Conservation (phyloP, 2,113 vertebrate genomes). For the Chlorodrepanis virens region DNA sequence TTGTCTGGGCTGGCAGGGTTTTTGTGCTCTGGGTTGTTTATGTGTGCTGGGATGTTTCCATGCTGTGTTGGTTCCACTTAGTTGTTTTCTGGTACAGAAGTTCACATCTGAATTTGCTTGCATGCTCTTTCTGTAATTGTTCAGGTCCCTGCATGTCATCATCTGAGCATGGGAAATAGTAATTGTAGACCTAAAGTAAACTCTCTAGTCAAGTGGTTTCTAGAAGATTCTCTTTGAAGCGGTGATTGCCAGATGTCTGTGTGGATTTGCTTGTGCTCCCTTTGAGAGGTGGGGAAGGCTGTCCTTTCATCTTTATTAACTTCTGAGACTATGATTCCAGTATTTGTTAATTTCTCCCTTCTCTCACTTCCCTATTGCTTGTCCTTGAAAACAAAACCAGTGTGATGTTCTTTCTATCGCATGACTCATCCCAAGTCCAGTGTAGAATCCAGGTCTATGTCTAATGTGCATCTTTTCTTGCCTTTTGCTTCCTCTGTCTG, state of each 20-base stretch:
- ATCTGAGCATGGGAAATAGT: background rate
- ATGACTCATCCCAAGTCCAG: background rate
- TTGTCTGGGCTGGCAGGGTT: background rate
- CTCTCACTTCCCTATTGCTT: background rate
- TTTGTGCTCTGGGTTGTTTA: background rate
- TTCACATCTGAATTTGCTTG: slow-evolving; percentile 6
- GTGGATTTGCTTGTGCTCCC: background rate
- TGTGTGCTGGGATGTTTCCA: background rate
- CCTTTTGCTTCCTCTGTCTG: background rate
- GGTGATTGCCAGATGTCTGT: background rate
- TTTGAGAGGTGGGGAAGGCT: background rate
- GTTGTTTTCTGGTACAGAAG: background rate
- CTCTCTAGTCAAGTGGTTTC: background rate
- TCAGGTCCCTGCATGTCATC: background rate
- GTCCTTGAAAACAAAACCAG: background rate
- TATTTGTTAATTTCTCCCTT: background rate
- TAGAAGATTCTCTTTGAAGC: background rate
- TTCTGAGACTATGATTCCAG: background rate
- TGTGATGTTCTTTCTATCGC: background rate
- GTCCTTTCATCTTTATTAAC: background rate
- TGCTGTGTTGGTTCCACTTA: background rate
- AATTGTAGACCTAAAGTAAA: background rate
- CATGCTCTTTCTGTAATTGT: background rate
- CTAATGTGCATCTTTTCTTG: background rate
- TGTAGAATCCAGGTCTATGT: background rate